phyloP scores from a whole-genome alignment of 2,113 vertebrate species.

The Rhinolophus ferrumequinum region DNA sequence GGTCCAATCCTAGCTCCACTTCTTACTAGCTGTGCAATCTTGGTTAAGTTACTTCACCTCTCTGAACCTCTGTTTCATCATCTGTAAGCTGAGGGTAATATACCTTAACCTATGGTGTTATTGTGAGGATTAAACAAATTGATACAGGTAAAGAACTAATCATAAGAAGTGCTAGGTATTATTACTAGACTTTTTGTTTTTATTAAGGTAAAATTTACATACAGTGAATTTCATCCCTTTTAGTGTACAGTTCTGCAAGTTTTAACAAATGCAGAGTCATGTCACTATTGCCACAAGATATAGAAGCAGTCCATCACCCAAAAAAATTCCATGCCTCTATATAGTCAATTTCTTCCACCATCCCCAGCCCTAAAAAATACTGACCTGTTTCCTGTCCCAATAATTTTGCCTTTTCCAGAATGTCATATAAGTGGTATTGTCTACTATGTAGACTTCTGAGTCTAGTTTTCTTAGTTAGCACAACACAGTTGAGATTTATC shows the following conservation, averaged over 20 bases:
- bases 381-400: not conserved
- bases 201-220: no score
- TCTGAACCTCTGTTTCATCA: not conserved
- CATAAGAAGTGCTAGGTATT: not conserved
- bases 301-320: not conserved
- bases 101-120: not conserved
- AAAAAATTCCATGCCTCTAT: rapidly evolving
- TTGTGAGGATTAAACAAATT: not conserved
- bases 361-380: not conserved
- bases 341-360: not conserved
- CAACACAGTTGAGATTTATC: not conserved
- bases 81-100: not conserved
- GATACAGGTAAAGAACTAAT: no score
- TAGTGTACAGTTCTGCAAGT: not conserved
- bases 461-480: not conserved
- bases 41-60: not conserved
- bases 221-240: not conserved
- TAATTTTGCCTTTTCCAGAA: not conserved
- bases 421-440: rapidly evolving
- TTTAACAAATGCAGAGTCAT: not conserved
- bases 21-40: not conserved
- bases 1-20: not conserved
- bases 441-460: not conserved
- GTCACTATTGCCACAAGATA: rapidly evolving
- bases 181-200: not conserved